Evolutionary conservation across 2,113 vertebrate genomes (phyloP).

Genomic region (Arvicanthis niloticus): DNA sequence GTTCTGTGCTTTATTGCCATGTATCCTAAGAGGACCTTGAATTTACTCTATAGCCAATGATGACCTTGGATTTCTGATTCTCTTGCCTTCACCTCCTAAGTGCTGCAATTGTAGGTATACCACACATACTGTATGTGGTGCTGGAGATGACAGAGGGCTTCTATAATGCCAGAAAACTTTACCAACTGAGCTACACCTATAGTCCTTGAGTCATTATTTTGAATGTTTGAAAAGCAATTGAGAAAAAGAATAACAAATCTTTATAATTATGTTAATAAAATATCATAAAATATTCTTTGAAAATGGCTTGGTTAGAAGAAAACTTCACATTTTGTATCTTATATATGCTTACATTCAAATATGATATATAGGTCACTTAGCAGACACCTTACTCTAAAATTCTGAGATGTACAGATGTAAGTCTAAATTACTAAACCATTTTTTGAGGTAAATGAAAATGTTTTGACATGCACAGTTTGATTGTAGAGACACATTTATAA

Average conservation of each 20-base stretch:
- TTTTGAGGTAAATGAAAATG: conserved; percentile 24
- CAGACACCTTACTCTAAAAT: conserved; percentile 24
- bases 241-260: conserved; percentile 22
- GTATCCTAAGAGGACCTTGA: neutral
- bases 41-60: neutral
- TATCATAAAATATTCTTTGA: neutral
- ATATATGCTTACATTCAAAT: neutral
- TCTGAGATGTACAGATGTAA: neutral
- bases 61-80: neutral
- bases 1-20: neutral
- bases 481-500: neutral
- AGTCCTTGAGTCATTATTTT: neutral
- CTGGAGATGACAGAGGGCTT: neutral
- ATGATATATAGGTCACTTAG: conserved; percentile 31
- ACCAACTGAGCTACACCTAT: neutral
- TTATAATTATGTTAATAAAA: neutral
- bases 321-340: neutral
- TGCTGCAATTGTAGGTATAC: neutral
- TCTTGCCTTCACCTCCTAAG: neutral
- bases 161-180: neutral
- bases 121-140: neutral
- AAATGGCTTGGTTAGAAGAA: conserved; percentile 36
- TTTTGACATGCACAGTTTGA: conserved; percentile 21
- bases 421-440: conserved; percentile 21
- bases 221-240: neutral